Base-by-base conservation (phyloP, 2,113 vertebrate genomes). In the Zosterops lateralis region DNA sequence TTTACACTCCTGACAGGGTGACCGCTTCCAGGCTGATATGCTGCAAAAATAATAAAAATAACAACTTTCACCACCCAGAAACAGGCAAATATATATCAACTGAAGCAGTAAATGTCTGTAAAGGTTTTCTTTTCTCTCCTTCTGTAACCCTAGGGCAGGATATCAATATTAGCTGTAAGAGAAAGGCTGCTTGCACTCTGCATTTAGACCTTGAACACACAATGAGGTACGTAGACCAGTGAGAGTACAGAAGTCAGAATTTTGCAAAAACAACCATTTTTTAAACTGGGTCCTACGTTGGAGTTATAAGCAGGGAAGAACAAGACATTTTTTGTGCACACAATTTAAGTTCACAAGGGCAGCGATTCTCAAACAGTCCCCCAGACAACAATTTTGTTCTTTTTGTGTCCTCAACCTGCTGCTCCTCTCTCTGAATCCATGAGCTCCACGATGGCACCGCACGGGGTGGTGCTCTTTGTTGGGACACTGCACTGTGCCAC, bases 141-240 rank as follows among this genome's bases (percentile, higher is more conserved):
- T 90, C 87, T 60, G 14, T 67, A 77, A 50, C n/a, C 66, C 20
- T 67, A 9, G 18, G 21, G 18, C 24, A 58, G 38, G 32, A 56
- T 73, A 79, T 28, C 67, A 65, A 4, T 40, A 42, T 10, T 10
- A 32, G 64, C 68, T n/a, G 11, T 31, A 57, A 45, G 44, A 91
- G 29, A 83, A 78, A 67, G 60, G 24, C 42, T 38, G 51, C 19
- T 28, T 19, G 38, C 51, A 70, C 17, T 6, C 21, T 60, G 56
- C 84, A 40, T 71, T 85, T 44, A 54, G 25, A 60, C 25, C 34
- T 42, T 26, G 24, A 61, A 31, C 12, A 34, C 12, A 40, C 8
- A 25, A 36, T 68, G 57, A 40, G 9, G 5, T 44, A 15, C 0
- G 0, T 3, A 62, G 31, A 45, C 9, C 38, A 31, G 4, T 1